Evolutionary conservation across 2,113 vertebrate species (phyloP).

Genomic region (Erpornis zantholeuca): DNA sequence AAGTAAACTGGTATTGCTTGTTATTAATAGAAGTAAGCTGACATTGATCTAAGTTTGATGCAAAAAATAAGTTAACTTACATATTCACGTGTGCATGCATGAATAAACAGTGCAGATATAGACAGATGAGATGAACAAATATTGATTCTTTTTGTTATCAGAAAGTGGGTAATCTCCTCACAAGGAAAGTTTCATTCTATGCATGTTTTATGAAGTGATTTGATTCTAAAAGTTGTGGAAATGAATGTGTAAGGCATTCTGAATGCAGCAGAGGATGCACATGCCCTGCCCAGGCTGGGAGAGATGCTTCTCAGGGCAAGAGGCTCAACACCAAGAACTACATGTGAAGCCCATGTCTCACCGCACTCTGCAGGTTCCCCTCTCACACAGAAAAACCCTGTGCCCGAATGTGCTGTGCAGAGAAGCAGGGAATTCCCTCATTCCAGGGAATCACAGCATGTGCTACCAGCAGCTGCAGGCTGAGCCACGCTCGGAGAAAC

Average conservation of each 20-base stretch:
- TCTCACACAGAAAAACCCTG: neutral
- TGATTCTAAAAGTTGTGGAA: neutral
- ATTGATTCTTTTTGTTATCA: accelerated
- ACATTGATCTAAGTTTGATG: neutral
- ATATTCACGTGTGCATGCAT: accelerated
- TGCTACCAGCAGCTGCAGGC: neutral
- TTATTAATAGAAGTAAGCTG: neutral
- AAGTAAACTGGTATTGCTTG: neutral
- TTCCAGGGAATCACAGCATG: neutral
- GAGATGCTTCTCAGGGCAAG: neutral
- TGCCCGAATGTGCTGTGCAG: accelerated
- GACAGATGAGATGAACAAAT: neutral
- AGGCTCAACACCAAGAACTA: neutral
- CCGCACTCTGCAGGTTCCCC: neutral
- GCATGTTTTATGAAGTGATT: neutral
- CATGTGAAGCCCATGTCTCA: accelerated
- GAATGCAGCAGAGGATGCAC: neutral
- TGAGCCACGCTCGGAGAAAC: accelerated
- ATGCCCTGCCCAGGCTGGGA: neutral
- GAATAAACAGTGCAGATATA: neutral
- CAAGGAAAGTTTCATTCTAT: neutral
- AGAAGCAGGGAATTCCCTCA: neutral
- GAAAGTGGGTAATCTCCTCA: neutral
- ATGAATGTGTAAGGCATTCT: neutral
- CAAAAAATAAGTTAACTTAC: neutral